Evolutionary conservation across 2,113 vertebrate genomes (phyloP).

Genomic region (Acrocephalus arundinaceus): DNA sequence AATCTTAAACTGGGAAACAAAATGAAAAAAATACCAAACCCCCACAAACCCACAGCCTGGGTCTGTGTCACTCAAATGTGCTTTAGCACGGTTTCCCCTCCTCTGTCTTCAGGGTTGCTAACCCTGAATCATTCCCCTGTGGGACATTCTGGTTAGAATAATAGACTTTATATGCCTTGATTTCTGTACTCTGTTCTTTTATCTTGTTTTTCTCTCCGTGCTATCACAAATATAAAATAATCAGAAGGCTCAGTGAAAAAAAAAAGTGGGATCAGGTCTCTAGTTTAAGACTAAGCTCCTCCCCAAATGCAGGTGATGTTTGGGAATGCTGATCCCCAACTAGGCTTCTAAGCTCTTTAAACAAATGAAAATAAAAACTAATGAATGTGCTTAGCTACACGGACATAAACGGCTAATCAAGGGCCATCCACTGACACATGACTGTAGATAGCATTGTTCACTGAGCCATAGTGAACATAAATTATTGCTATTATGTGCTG

Average conservation of each 20-base stretch:
- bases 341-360: background rate
- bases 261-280: background rate
- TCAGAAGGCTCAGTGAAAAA: background rate
- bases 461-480: background rate
- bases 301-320: background rate
- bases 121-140: background rate
- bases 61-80: background rate
- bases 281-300: background rate
- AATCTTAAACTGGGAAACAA: background rate
- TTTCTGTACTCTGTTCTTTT: background rate
- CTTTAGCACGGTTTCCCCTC: background rate
- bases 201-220: background rate
- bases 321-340: background rate
- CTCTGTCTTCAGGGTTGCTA: background rate
- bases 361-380: background rate
- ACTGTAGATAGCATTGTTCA: background rate
- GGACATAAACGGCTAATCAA: background rate
- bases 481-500: background rate
- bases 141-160: background rate
- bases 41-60: background rate
- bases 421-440: background rate
- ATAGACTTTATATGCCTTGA: background rate
- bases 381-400: background rate
- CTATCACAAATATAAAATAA: background rate
- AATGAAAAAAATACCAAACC: background rate